Evolutionary conservation across 2,888 invertebrate species (phyloP).

Genomic region (Panzeria rudis): DNA sequence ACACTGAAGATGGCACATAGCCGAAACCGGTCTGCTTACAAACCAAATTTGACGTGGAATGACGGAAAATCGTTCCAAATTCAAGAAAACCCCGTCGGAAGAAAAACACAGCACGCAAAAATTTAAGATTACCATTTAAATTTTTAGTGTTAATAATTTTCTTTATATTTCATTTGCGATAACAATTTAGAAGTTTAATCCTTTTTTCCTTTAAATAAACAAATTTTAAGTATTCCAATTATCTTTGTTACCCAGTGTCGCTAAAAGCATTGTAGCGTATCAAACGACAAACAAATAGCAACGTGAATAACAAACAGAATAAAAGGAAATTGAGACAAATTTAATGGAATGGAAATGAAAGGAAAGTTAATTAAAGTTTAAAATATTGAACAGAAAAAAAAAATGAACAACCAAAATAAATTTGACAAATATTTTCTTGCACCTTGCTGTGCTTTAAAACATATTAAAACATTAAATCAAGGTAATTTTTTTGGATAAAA

Average conservation of each 20-base stretch:
- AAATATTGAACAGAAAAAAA: constrained; percentile 48
- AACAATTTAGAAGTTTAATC: too few relatives aligned
- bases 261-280: constrained; percentile 21
- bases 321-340: constrained; percentile 57
- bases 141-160: too few relatives aligned
- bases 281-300: constrained; percentile 1
- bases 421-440: constrained; percentile 34
- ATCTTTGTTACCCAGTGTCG: background rate
- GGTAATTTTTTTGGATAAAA: background rate
- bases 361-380: constrained; percentile 67
- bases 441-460: background rate
- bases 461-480: background rate
- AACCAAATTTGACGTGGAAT: too few relatives aligned
- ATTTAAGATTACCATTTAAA: too few relatives aligned
- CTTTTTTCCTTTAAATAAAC: background rate
- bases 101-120: too few relatives aligned
- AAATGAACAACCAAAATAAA: constrained; percentile 18
- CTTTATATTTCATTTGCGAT: too few relatives aligned
- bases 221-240: background rate
- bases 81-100: too few relatives aligned
- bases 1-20: too few relatives aligned
- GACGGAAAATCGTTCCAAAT: too few relatives aligned
- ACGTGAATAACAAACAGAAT: constrained; percentile 7
- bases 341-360: constrained; percentile 67
- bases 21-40: too few relatives aligned